These are phyloP conservation scores for Falco concolor DNA, from an alignment of 2,797 vertebrate genomes.

Conservation along the genomic window DNA sequence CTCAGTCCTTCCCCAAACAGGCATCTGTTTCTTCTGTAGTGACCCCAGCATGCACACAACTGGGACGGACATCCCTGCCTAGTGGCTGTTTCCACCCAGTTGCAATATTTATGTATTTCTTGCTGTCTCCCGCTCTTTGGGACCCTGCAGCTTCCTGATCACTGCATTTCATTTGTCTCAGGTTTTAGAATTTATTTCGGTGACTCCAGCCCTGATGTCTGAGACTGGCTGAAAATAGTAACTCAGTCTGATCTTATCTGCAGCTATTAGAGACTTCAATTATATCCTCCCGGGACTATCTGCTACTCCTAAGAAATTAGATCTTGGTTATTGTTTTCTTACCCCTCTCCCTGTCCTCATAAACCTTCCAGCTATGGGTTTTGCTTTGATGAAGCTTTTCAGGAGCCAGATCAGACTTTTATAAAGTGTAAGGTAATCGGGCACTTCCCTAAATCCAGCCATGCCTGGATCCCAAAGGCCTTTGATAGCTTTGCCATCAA, in stretches of 20 bases:
- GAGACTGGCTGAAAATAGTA: constrained; percentile 49
- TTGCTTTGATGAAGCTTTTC: not conserved
- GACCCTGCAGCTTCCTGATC: not conserved
- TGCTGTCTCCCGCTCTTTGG: not conserved
- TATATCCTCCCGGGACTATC: constrained; percentile 14
- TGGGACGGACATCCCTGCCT: not conserved
- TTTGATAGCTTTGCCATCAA: not conserved
- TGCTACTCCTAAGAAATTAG: constrained; percentile 51
- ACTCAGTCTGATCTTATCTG: constrained; percentile 55
- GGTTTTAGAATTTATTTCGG: constrained; percentile 36
- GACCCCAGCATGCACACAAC: not conserved
- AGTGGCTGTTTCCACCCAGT: not conserved
- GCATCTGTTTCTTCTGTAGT: not conserved
- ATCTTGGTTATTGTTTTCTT: constrained; percentile 45
- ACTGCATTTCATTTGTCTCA: constrained; percentile 23
- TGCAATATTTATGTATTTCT: not conserved
- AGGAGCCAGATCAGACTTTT: not conserved
- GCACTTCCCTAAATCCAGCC: not conserved
- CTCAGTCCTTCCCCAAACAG: not conserved
- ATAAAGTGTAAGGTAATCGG: not conserved
- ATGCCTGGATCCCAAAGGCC: not conserved
- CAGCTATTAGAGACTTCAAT: constrained; percentile 27
- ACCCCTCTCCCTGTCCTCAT: constrained; percentile 35
- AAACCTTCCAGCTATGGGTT: not conserved
- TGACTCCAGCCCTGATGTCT: constrained; percentile 46